A percentile compares a stretch with the other conserved stretches of the same genome.
Conservation (phyloP, 2,113 vertebrate species). For the Dendropsophus ebraccatus region DNA sequence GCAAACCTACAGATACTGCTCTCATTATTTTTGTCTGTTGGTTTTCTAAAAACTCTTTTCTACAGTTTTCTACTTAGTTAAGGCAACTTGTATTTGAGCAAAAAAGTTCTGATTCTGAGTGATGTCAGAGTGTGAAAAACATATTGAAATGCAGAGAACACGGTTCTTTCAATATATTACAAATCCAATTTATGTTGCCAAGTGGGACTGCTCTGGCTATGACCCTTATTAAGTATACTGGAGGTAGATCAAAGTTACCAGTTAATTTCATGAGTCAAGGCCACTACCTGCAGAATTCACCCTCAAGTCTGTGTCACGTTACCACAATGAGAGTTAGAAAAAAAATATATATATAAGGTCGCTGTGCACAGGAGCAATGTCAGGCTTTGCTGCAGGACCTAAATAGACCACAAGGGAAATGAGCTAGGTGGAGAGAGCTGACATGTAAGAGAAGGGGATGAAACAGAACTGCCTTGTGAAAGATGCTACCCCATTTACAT, state of each 20-base stretch:
- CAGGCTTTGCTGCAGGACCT: slow-evolving; percentile 44
- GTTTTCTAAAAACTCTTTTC: too few species aligned
- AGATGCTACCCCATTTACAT: slow-evolving; percentile 58
- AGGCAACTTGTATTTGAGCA: neutral
- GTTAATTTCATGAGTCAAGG: slow-evolving; percentile 35
- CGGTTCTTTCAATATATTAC: neutral
- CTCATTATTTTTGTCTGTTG: too few species aligned
- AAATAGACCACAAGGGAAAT: slow-evolving; percentile 49
- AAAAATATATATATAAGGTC: slow-evolving; percentile 25
- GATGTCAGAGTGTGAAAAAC: neutral
- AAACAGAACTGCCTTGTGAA: slow-evolving; percentile 55
- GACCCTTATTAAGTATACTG: slow-evolving; percentile 53
- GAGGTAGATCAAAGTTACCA: slow-evolving; percentile 48
- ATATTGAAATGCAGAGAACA: neutral
- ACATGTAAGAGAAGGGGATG: slow-evolving; percentile 53
- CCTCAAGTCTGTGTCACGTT: slow-evolving; percentile 5
- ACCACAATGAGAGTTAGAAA: slow-evolving; percentile 6
- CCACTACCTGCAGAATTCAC: slow-evolving; percentile 30
- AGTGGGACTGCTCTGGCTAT: slow-evolving; percentile 3
- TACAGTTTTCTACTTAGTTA: neutral
- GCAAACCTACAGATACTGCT: too few species aligned
- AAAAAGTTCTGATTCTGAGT: neutral
- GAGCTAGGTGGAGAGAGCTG: slow-evolving; percentile 39
- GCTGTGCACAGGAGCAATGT: slow-evolving; percentile 33
- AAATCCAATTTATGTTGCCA: slow-evolving; percentile 43